phyloP scores from a whole-genome alignment of 2,113 vertebrate species.

The Emydocephalus ijimae region DNA sequence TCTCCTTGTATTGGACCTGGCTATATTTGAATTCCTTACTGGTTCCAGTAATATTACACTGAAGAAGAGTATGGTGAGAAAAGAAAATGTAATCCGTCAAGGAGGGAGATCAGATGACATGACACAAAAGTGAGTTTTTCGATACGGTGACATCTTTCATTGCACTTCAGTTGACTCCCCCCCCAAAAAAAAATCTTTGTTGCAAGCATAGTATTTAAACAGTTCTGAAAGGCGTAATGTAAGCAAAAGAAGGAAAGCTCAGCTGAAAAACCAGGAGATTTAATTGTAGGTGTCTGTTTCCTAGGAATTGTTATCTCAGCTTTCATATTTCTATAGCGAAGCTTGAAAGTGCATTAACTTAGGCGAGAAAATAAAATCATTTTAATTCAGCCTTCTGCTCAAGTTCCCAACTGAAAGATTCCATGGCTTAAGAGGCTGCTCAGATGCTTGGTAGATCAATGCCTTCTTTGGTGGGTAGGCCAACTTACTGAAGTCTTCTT shows the following conservation, averaged over 20 bases:
- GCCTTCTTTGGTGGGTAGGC: background rate
- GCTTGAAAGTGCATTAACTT: conserved; percentile 21
- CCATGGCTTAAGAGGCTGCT: conserved; percentile 9
- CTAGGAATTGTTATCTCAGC: conserved; percentile 1
- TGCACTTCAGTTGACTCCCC: background rate
- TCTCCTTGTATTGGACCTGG: background rate
- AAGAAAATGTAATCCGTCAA: background rate
- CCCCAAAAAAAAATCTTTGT: background rate
- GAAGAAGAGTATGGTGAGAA: background rate
- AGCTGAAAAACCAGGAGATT: background rate
- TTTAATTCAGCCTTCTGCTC: conserved; percentile 18
- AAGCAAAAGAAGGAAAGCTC: background rate
- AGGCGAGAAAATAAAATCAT: background rate
- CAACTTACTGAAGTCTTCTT: conserved; percentile 15
- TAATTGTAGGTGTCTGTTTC: conserved; percentile 17
- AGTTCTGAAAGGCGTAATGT: background rate
- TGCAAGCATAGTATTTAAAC: background rate
- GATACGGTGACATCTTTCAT: background rate
- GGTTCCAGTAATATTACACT: background rate
- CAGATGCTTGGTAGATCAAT: conserved; percentile 12
- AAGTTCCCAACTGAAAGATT: conserved; percentile 30
- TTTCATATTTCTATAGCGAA: background rate
- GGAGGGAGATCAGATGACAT: background rate
- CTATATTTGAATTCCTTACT: conserved; percentile 5
- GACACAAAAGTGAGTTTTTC: background rate